These are phyloP conservation scores for Blera fallax DNA, from an alignment of 2,888 invertebrate species.

Conservation along the genomic window DNA sequence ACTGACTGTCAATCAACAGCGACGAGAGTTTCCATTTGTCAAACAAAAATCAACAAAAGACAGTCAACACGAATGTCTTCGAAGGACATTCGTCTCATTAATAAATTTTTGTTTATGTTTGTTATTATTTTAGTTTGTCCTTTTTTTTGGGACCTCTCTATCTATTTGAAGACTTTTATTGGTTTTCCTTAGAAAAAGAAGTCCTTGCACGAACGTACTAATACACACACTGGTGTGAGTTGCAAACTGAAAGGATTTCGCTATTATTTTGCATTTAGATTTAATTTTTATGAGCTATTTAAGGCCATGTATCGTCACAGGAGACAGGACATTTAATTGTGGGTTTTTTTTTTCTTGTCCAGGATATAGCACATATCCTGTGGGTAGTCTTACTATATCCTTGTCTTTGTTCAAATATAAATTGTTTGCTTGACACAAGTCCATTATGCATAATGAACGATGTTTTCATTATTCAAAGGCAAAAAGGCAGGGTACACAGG, in stretches of 20 bases:
- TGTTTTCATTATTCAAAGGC: neutral
- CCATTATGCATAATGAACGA: neutral
- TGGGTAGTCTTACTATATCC: no score
- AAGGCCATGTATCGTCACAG: neutral
- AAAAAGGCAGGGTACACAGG: neutral
- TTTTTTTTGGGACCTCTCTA: neutral
- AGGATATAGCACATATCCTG: neutral
- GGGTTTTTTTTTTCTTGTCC: neutral
- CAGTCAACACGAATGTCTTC: neutral
- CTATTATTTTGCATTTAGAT: no score
- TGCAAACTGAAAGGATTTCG: no score
- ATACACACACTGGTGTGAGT: no score
- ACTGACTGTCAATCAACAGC: neutral
- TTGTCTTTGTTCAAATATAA: neutral
- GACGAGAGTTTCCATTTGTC: neutral
- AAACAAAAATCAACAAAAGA: neutral
- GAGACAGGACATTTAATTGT: neutral
- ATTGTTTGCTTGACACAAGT: neutral
- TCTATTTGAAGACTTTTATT: no score
- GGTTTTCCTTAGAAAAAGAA: no score
- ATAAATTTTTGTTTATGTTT: neutral
- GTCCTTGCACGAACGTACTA: no score
- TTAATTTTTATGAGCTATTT: no score
- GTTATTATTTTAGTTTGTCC: neutral
- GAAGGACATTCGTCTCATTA: neutral